Conservation (phyloP, 2,797 vertebrate genomes). For the Potorous gilbertii region DNA sequence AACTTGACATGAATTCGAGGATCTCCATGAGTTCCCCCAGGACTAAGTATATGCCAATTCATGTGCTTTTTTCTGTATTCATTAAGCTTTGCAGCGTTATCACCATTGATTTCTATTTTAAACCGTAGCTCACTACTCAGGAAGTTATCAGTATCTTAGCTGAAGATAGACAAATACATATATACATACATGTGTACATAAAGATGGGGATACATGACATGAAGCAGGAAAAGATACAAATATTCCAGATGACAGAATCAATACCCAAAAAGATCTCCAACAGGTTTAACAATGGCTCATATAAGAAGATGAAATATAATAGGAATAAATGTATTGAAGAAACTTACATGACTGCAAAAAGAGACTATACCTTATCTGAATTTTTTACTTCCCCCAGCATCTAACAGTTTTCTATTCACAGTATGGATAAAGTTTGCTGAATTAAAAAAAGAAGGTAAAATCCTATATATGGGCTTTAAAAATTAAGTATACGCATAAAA, state of each 20-base stretch:
- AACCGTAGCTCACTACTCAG: background rate
- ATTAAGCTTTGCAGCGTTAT: background rate
- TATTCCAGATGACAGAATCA: background rate
- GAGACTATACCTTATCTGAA: background rate
- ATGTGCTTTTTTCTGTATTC: background rate
- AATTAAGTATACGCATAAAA: background rate
- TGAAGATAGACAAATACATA: background rate
- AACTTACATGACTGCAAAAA: background rate
- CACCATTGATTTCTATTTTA: background rate
- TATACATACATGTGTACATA: background rate
- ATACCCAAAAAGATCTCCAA: background rate
- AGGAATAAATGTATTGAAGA: background rate
- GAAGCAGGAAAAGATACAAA: background rate
- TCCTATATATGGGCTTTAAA: background rate
- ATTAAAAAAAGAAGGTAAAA: background rate
- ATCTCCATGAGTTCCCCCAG: background rate
- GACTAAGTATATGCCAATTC: background rate
- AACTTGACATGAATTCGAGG: background rate
- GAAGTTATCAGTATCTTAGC: background rate
- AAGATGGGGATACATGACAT: background rate
- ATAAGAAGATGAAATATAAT: background rate
- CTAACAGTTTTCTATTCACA: background rate
- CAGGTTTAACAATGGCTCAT: background rate
- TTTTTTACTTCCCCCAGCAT: background rate
- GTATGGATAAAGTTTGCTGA: background rate